phyloP scores from a whole-genome alignment of 2,113 vertebrate genomes.

The Anoplopoma fimbria region DNA sequence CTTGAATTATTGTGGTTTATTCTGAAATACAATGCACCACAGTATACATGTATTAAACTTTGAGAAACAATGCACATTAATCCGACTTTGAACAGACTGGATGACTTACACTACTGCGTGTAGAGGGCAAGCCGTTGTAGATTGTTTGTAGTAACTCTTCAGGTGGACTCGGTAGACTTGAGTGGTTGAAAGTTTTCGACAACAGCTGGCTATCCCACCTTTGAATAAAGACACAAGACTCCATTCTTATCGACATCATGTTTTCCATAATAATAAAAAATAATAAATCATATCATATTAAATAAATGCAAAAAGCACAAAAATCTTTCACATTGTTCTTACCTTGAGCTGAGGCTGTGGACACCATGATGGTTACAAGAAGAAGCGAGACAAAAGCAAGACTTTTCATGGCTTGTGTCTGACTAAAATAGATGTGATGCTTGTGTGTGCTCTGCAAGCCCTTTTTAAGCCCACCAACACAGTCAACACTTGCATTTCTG shows the following conservation, averaged over 20 bases:
- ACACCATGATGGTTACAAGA: conserved; percentile 31
- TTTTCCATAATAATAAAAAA: background rate
- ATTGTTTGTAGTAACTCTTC: conserved; percentile 55
- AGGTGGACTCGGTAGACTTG: conserved; percentile 11
- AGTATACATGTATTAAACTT: background rate
- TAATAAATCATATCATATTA: background rate
- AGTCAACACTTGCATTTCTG: background rate
- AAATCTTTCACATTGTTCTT: background rate
- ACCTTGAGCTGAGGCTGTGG: conserved; percentile 57
- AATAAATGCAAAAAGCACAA: background rate
- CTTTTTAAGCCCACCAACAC: conserved; percentile 41
- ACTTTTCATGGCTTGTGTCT: conserved; percentile 43
- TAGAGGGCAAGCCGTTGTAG: conserved; percentile 25
- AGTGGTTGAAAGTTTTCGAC: conserved; percentile 21
- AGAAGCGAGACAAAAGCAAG: conserved; percentile 31
- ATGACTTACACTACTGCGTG: conserved; percentile 75
- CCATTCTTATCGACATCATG: background rate
- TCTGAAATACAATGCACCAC: background rate
- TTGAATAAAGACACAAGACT: conserved; percentile 20
- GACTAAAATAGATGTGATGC: conserved; percentile 14
- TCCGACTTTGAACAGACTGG: background rate
- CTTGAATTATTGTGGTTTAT: background rate
- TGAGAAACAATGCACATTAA: background rate
- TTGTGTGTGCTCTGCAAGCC: background rate
- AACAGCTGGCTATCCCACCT: conserved; percentile 68